Conservation (phyloP, 2,888 invertebrate genomes). For the Gortyna flavago region DNA sequence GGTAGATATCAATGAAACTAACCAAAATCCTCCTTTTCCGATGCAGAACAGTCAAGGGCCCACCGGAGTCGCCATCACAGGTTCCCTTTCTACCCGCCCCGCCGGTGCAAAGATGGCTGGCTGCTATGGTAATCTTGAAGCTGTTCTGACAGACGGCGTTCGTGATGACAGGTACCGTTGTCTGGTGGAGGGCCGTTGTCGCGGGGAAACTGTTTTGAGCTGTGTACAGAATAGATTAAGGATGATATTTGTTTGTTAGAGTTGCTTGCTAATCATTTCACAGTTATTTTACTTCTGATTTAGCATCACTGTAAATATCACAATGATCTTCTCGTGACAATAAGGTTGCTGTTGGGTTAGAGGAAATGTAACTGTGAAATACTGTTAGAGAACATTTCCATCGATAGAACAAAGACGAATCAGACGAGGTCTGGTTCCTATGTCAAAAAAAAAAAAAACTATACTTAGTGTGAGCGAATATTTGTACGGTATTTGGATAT, state of each 20-base stretch:
- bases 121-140: slow-evolving; percentile 78
- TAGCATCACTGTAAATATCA: not conserved
- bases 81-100: slow-evolving; percentile 83
- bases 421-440: too few relatives aligned
- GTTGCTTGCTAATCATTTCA: not conserved
- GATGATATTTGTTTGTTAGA: not conserved
- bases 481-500: too few relatives aligned
- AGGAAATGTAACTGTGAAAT: too few relatives aligned
- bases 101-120: slow-evolving; percentile 85
- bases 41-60: slow-evolving; percentile 77
- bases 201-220: slow-evolving; percentile 73
- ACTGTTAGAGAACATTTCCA: too few relatives aligned
- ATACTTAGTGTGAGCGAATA: too few relatives aligned
- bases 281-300: not conserved
- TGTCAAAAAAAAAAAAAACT: too few relatives aligned
- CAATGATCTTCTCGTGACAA: not conserved
- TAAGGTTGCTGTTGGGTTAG: too few relatives aligned
- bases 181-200: slow-evolving; percentile 59
- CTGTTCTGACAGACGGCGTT: slow-evolving; percentile 83
- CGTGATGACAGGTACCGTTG: slow-evolving; percentile 75
- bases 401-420: too few relatives aligned
- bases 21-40: slow-evolving; percentile 77
- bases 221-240: slow-evolving; percentile 45
- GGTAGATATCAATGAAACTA: slow-evolving; percentile 23
- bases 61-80: slow-evolving; percentile 87